Base-by-base conservation (phyloP, 2,113 vertebrate genomes). In the Gallinago paraguaiae region DNA sequence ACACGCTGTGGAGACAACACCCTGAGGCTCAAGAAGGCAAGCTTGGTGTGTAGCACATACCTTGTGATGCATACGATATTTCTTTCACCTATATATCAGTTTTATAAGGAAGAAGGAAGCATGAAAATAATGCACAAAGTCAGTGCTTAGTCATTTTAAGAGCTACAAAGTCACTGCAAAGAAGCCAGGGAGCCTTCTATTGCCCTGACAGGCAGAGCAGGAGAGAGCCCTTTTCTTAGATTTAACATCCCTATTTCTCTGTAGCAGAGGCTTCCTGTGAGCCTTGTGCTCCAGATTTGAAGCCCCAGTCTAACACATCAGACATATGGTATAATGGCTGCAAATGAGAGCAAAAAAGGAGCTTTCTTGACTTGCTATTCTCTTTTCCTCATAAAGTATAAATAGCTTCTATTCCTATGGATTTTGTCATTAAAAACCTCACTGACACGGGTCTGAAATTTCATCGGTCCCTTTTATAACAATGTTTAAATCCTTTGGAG, bases 151-250 rank as follows among this genome's bases (percentile, higher is more conserved):
- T 6, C 2, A 2, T 86, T 90, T 74, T 31, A 68, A 75, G 76
- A 86, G n/a, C 30, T 86, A 33, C 43, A 59, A 75, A 41, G 12
- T 75, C 28, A 39, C 24, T 77, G 46, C 28, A 70, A 70, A 83
- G 46, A 75, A 94, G 14, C 4, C 41, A 50, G 17, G 25, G 65
- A 90, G 25, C 3, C 11, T 69, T 70, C 9, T 17, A 37, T 10
- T 45, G 16, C 37, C 64, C 25, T 69, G 57, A 39, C 0, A 0
- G 30, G 11, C 28, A 60, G 31, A 6, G 9, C 0, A 5, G 27
- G 27, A 61, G 48, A 5, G 13, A 69, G 30, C 37, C 18, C 4
- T 70, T n/a, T 23, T 60, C 25, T 22, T 2, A 3, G 27, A 54
- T 17, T 13, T 46, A 48, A 30, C 2, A 1, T 28, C 11, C 10